These are phyloP conservation scores for Odontamblyopus rebecca DNA, from an alignment of 2,797 vertebrate species.

Conservation along the genomic window DNA sequence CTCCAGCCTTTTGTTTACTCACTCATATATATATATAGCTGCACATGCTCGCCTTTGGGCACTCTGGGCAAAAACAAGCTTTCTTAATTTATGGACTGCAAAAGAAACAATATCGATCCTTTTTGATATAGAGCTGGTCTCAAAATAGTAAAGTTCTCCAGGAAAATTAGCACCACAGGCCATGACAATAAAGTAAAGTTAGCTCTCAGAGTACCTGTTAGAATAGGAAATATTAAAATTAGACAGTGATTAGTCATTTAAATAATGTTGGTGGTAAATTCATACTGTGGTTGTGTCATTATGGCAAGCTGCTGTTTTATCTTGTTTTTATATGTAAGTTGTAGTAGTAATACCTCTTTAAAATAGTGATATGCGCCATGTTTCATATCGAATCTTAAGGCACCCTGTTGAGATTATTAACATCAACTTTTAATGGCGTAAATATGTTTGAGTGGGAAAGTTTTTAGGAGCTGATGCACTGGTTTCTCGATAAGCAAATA, in stretches of 20 bases:
- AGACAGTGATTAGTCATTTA: too few relatives aligned
- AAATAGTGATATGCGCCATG: too few relatives aligned
- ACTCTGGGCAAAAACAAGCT: constrained; percentile 2
- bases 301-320: not conserved
- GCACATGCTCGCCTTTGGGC: constrained; percentile 28
- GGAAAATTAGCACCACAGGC: not conserved
- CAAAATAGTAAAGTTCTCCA: not conserved
- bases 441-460: too few relatives aligned
- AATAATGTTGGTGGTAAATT: too few relatives aligned
- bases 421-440: too few relatives aligned
- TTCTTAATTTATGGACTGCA: constrained; percentile 16
- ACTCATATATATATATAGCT: constrained; percentile 20
- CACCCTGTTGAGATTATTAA: too few relatives aligned
- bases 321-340: not conserved
- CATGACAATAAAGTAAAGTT: not conserved
- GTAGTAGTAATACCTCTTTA: too few relatives aligned
- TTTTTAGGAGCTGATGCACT: too few relatives aligned
- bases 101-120: not conserved
- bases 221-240: too few relatives aligned
- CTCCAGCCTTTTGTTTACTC: constrained; percentile 49
- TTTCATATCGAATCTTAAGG: too few relatives aligned
- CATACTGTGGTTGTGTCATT: too few relatives aligned
- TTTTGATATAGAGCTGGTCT: not conserved
- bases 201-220: not conserved
- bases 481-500: too few relatives aligned